Conservation (phyloP, 2,113 vertebrate genomes). For the Caranx ignobilis region DNA sequence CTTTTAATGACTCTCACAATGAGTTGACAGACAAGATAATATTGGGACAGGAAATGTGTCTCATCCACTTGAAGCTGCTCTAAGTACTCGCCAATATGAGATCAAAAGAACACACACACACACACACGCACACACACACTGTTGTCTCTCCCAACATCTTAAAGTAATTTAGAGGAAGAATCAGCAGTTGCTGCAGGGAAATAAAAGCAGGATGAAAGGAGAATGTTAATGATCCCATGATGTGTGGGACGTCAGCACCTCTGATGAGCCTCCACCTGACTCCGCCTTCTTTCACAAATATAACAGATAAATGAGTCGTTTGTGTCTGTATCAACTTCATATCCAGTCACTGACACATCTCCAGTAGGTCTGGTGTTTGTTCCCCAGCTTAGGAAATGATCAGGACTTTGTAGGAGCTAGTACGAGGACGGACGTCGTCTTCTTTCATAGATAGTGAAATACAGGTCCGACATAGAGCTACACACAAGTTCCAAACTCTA, state of each 20-base stretch:
- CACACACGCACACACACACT: conserved; percentile 13
- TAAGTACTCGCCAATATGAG: conserved; percentile 21
- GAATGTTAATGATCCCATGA: conserved; percentile 34
- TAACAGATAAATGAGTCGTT: background rate
- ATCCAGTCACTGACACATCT: background rate
- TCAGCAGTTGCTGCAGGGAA: conserved; percentile 42
- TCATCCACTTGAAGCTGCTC: conserved; percentile 19
- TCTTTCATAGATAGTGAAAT: too few species aligned
- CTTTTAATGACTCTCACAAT: background rate
- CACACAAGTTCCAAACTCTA: too few species aligned
- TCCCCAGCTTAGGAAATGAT: too few species aligned
- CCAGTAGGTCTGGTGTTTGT: background rate
- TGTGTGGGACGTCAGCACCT: conserved; percentile 12
- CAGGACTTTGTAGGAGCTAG: too few species aligned
- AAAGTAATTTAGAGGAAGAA: conserved; percentile 45
- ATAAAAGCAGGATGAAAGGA: conserved; percentile 36
- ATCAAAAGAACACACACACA: conserved; percentile 19
- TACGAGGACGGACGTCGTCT: too few species aligned
- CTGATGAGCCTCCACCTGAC: background rate
- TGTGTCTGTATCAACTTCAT: too few species aligned
- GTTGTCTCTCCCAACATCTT: conserved; percentile 22
- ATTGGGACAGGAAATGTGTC: background rate
- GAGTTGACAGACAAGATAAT: background rate
- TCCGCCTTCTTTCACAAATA: background rate
- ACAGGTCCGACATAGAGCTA: too few species aligned